phyloP scores from a whole-genome alignment of 2,113 vertebrate species.

The Corydoras sp. region DNA sequence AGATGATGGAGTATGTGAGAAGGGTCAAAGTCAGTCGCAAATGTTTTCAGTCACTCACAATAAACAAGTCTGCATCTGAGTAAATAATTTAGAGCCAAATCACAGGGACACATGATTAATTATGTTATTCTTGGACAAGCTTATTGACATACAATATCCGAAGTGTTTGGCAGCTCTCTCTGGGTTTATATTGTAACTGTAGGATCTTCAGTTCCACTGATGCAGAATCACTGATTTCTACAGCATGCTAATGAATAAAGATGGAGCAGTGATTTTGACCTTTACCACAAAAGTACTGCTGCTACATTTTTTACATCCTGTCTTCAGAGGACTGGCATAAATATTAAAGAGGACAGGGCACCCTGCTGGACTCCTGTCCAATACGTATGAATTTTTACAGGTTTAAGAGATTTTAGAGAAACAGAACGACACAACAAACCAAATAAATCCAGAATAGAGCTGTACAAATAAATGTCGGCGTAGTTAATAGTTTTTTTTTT shows the following conservation, averaged over 20 bases:
- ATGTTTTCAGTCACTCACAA: constrained; percentile 22
- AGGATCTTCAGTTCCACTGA: background rate
- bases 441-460: too few relatives aligned
- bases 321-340: too few relatives aligned
- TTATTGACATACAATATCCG: constrained; percentile 42
- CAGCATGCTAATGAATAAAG: background rate
- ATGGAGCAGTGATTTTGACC: too few relatives aligned
- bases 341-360: too few relatives aligned
- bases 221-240: background rate
- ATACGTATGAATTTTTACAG: too few relatives aligned
- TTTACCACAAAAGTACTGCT: too few relatives aligned
- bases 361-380: too few relatives aligned
- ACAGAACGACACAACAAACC: too few relatives aligned
- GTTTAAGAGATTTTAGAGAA: too few relatives aligned
- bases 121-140: constrained; percentile 44
- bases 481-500: too few relatives aligned
- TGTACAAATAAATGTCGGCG: too few relatives aligned
- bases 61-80: constrained; percentile 58
- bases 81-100: constrained; percentile 49
- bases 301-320: too few relatives aligned
- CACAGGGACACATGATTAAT: constrained; percentile 32
- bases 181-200: constrained; percentile 3
- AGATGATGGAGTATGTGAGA: constrained; percentile 2
- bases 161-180: constrained; percentile 16
- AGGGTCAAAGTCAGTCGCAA: background rate